Conservation (phyloP, 2,888 invertebrate species). For the Lobophora halterata region DNA sequence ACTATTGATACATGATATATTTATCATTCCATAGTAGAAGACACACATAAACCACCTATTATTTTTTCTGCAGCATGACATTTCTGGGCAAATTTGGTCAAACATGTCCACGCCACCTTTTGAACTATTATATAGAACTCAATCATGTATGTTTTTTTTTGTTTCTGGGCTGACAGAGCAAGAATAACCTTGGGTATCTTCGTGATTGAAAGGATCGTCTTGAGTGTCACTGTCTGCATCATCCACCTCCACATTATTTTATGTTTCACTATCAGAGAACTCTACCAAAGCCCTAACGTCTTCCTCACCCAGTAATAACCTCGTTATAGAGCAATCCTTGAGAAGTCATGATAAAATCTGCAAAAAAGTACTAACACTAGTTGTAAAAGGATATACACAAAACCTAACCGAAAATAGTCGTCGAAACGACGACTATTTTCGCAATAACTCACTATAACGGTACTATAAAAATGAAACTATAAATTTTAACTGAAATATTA, state of each 20-base stretch:
- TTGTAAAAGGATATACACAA: slow-evolving; percentile 4
- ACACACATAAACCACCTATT: slow-evolving; percentile 8
- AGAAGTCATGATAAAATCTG: slow-evolving; percentile 12
- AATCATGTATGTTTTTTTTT: too few species aligned
- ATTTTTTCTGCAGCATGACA: slow-evolving; percentile 10
- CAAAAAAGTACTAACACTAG: slow-evolving; percentile 7
- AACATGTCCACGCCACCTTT: too few species aligned
- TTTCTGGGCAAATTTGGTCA: too few species aligned
- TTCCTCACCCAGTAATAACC: slow-evolving; percentile 14
- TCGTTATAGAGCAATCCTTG: slow-evolving; percentile 6
- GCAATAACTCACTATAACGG: slow-evolving; percentile 4
- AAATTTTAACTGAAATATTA: too few species aligned
- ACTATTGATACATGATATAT: slow-evolving; percentile 29
- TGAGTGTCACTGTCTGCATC: slow-evolving; percentile 9
- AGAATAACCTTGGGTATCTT: slow-evolving; percentile 9
- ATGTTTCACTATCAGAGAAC: slow-evolving; percentile 13
- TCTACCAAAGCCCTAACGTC: slow-evolving; percentile 6
- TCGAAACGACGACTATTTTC: slow-evolving; percentile 6
- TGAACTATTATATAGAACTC: too few species aligned
- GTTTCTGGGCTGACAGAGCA: too few species aligned
- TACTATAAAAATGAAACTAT: too few species aligned
- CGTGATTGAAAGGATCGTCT: slow-evolving; percentile 10
- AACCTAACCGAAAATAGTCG: slow-evolving; percentile 4
- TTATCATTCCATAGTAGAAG: slow-evolving; percentile 27
- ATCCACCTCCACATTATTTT: slow-evolving; percentile 15